phyloP scores from a whole-genome alignment of 2,113 vertebrate species.

The Etheostoma spectabile region DNA sequence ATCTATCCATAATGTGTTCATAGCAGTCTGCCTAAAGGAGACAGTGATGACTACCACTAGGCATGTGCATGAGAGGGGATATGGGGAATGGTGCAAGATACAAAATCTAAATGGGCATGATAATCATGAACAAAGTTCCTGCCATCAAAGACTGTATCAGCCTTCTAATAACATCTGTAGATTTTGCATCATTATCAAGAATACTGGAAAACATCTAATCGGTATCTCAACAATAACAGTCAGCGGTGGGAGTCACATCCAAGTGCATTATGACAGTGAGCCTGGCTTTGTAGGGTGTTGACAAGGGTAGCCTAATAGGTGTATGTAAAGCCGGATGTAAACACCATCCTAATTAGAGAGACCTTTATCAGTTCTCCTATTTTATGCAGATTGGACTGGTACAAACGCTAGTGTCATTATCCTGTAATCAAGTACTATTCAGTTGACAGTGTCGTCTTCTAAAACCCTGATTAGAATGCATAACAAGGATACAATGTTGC shows the following conservation, averaged over 20 bases:
- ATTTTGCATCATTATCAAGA: constrained; percentile 83
- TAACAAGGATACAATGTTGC: constrained; percentile 59
- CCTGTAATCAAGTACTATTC: constrained; percentile 81
- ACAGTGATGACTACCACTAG: constrained; percentile 79
- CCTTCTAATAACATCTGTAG: constrained; percentile 80
- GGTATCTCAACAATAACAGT: constrained; percentile 71
- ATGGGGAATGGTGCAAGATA: constrained; percentile 70
- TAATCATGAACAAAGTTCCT: constrained; percentile 84
- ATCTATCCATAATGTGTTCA: constrained; percentile 88
- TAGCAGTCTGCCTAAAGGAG: constrained; percentile 85
- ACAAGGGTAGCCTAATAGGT: constrained; percentile 65
- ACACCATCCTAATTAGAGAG: constrained; percentile 77
- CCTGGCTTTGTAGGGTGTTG: constrained; percentile 67
- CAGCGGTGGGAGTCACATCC: constrained; percentile 59
- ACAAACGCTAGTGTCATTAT: constrained; percentile 76
- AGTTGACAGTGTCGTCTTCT: constrained; percentile 65
- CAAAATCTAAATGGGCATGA: constrained; percentile 84
- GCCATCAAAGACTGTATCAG: constrained; percentile 83
- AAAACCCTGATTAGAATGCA: constrained; percentile 72
- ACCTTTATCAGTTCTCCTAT: constrained; percentile 72
- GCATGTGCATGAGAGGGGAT: constrained; percentile 71
- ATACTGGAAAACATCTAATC: constrained; percentile 77
- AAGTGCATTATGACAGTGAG: constrained; percentile 71
- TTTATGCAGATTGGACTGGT: constrained; percentile 76
- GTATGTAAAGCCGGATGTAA: constrained; percentile 73